A percentile compares a stretch with the other conserved stretches of the same genome.
Conservation (phyloP, 1,140 invertebrate species). For the Drosophila simulans region DNA sequence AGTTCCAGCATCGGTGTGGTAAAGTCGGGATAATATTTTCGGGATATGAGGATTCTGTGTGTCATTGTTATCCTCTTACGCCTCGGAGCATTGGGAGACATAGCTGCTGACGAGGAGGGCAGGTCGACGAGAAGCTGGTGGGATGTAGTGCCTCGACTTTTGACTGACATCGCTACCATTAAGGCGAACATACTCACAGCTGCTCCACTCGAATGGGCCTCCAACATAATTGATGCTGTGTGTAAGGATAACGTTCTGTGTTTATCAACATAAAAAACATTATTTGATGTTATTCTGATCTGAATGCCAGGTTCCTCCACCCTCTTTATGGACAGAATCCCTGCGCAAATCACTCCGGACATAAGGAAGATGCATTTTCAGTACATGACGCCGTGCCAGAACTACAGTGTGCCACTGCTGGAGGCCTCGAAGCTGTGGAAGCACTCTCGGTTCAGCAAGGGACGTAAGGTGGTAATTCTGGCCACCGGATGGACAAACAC, state of each 20-base stretch:
- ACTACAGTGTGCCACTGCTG: constrained; percentile 65
- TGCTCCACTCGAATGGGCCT: constrained; percentile 50
- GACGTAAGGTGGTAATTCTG: constrained; percentile 66
- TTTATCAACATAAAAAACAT: not conserved
- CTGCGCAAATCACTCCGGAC: constrained; percentile 62
- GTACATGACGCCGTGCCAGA: constrained; percentile 71
- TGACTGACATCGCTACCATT: constrained; percentile 53
- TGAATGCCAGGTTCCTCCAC: constrained; percentile 59
- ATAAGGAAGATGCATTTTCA: constrained; percentile 73
- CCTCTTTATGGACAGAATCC: constrained; percentile 44
- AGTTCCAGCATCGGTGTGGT: constrained; percentile 5
- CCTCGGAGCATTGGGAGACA: constrained; percentile 1
- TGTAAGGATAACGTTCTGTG: constrained; percentile 36
- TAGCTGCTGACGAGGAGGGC: not conserved
- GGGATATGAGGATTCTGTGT: constrained; percentile 24
- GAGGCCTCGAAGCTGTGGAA: constrained; percentile 60
- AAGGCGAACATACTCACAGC: constrained; percentile 61
- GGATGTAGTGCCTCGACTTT: constrained; percentile 38
- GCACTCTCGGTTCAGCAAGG: constrained; percentile 54
- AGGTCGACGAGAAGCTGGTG: constrained; percentile 39
- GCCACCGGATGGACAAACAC: constrained; percentile 76
- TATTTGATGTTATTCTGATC: not conserved
- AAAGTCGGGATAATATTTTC: not conserved
- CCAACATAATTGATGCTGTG: constrained; percentile 49
- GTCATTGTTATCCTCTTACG: constrained; percentile 9